These are phyloP conservation scores for Celastrina argiolus DNA, from an alignment of 2,888 invertebrate species.

Conservation along the genomic window DNA sequence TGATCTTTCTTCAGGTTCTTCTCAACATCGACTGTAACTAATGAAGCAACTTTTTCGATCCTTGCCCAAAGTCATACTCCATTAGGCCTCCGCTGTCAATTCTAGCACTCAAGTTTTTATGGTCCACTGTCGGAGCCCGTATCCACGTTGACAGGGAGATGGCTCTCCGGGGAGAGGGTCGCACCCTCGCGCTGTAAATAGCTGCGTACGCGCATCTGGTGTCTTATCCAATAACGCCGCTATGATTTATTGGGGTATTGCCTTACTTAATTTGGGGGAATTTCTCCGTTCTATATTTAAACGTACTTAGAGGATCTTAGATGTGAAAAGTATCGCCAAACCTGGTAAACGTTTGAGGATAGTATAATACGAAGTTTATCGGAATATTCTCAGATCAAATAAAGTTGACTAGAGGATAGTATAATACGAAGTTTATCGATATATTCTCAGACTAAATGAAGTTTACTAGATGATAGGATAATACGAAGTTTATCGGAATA, in stretches of 20 bases:
- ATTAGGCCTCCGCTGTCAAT: neutral
- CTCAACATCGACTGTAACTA: too few relatives aligned
- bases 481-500: too few relatives aligned
- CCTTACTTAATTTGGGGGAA: neutral
- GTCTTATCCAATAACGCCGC: constrained; percentile 35
- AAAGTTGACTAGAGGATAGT: neutral
- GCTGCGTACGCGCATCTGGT: constrained; percentile 43
- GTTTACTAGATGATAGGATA: too few relatives aligned
- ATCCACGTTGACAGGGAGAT: constrained; percentile 40
- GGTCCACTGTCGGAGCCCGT: constrained; percentile 28
- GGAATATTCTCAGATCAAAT: too few relatives aligned
- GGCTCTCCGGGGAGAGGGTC: constrained; percentile 35
- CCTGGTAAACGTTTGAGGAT: neutral
- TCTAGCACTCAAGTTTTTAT: constrained; percentile 26
- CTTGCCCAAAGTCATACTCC: neutral
- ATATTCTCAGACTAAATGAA: too few relatives aligned
- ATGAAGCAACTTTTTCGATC: too few relatives aligned
- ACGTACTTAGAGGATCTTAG: neutral
- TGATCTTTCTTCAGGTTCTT: too few relatives aligned
- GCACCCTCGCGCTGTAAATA: constrained; percentile 39
- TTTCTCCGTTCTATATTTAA: neutral
- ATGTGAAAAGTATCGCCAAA: neutral
- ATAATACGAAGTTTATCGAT: neutral
- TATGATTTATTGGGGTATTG: constrained; percentile 29
- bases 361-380: too few relatives aligned